Percentiles rank a stretch among this genome's conserved stretches.
These are phyloP conservation scores for Premnoplex brunnescens DNA, from an alignment of 2,797 vertebrate genomes.

Conservation along the genomic window DNA sequence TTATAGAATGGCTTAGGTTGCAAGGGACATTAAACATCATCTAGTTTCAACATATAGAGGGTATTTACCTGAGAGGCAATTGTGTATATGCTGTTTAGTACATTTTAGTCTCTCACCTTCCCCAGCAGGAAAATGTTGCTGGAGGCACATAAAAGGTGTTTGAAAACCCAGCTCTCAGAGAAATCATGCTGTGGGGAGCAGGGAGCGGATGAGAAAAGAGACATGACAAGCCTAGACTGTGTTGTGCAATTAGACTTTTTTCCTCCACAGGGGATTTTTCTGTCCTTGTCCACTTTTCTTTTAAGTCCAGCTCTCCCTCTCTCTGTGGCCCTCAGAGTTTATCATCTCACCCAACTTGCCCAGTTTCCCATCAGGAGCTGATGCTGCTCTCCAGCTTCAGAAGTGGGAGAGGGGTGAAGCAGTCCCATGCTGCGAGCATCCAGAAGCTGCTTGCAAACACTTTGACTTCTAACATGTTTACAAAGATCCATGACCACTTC, in stretches of 20 bases:
- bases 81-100: neutral
- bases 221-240: neutral
- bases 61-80: neutral
- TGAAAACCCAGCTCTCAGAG: neutral
- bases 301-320: neutral
- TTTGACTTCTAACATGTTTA: neutral
- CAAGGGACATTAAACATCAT: neutral
- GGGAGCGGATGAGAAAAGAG: neutral
- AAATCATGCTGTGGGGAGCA: fast-evolving
- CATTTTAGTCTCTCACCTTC: neutral
- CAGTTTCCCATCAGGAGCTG: neutral
- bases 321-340: neutral
- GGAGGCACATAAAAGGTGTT: neutral
- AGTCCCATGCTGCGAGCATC: fast-evolving
- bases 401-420: neutral
- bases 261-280: neutral
- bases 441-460: neutral
- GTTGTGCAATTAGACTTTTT: neutral
- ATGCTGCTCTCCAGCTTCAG: neutral
- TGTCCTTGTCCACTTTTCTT: neutral
- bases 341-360: neutral
- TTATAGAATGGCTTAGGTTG: neutral
- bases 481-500: neutral
- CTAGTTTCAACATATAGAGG: neutral
- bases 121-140: neutral